Conservation (phyloP, 2,797 vertebrate genomes). For the Sebastes trivittatus region DNA sequence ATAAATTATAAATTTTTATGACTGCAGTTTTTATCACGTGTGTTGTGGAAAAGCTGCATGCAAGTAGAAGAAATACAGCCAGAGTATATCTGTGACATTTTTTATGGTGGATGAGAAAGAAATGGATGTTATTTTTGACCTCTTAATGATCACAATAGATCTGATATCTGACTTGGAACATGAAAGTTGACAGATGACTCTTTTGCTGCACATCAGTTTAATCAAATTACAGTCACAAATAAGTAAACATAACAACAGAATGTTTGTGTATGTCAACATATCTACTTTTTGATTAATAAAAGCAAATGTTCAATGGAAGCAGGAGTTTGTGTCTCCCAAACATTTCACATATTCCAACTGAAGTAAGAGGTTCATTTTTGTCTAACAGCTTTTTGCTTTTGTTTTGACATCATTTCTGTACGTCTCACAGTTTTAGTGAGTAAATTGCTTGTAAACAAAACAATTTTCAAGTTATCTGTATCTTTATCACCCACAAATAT, state of each 20-base stretch:
- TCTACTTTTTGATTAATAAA: background rate
- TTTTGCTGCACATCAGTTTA: constrained; percentile 15
- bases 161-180: background rate
- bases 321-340: background rate
- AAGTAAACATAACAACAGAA: background rate
- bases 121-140: background rate
- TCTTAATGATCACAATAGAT: background rate
- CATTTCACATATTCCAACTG: background rate
- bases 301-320: background rate
- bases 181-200: background rate
- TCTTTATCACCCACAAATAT: background rate
- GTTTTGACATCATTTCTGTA: background rate
- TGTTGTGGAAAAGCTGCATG: background rate
- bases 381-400: background rate
- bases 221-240: constrained; percentile 16
- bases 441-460: constrained; percentile 48
- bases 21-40: background rate
- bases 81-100: background rate
- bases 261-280: background rate
- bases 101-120: background rate
- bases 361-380: background rate
- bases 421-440: constrained; percentile 21
- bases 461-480: constrained; percentile 5
- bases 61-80: background rate
- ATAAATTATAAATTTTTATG: background rate